Conservation (phyloP, 1,140 invertebrate species). For the Cecropterus lyciades region DNA sequence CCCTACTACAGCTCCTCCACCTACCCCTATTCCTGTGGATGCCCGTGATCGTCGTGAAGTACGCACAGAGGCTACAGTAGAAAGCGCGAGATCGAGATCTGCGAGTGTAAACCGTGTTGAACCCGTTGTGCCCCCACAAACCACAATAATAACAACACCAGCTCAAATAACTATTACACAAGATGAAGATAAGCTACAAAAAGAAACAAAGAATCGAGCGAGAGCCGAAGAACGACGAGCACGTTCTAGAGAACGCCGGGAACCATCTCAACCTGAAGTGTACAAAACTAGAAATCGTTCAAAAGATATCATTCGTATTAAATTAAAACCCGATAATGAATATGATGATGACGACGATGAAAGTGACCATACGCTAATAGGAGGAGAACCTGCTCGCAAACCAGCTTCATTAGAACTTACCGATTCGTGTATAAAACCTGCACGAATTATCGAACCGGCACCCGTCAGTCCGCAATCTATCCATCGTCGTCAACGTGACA, state of each 20-base stretch:
- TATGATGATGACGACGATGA: conserved; percentile 80
- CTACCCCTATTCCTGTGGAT: conserved; percentile 77
- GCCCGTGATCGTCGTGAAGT: conserved; percentile 72
- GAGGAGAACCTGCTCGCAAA: conserved; percentile 62
- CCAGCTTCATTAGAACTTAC: conserved; percentile 80
- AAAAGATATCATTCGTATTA: conserved; percentile 86
- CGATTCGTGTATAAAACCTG: conserved; percentile 39
- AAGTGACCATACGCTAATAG: conserved; percentile 50
- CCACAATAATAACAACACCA: conserved; percentile 4
- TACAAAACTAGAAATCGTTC: conserved; percentile 57
- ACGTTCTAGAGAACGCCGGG: conserved; percentile 54
- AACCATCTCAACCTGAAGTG: conserved; percentile 59
- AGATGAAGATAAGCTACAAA: conserved; percentile 64
- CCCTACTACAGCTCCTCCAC: conserved; percentile 35
- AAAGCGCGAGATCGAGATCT: conserved; percentile 46
- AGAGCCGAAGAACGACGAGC: conserved; percentile 60
- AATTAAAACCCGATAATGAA: conserved; percentile 87
- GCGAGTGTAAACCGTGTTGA: conserved; percentile 39
- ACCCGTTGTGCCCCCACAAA: conserved; percentile 34
- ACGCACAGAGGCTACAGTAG: conserved; percentile 69
- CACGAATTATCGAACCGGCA: conserved; percentile 35
- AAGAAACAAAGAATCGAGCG: conserved; percentile 66
- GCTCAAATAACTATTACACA: conserved; percentile 35
- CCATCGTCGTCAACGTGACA: conserved; percentile 44
- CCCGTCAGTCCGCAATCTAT: conserved; percentile 43